These are phyloP conservation scores for Chanos chanos DNA, from an alignment of 2,797 vertebrate genomes.

Conservation along the genomic window DNA sequence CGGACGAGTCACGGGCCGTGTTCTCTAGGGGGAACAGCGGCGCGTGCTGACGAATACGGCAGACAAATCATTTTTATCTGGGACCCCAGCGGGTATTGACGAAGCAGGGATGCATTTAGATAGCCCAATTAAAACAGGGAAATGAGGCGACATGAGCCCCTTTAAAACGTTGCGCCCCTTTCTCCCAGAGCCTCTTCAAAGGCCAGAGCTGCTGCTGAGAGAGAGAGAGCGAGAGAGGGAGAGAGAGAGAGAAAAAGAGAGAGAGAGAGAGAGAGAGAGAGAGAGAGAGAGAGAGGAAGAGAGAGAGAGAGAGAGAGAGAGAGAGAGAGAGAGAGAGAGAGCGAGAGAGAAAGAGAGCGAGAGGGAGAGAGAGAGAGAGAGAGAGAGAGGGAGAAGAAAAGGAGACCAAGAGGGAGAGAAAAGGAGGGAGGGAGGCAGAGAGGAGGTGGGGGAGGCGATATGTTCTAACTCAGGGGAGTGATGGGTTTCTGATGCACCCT, in stretches of 20 bases:
- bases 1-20: slow-evolving; percentile 50
- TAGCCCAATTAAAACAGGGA: slow-evolving; percentile 77
- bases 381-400: neutral
- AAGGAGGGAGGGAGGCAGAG: neutral
- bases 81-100: slow-evolving; percentile 72
- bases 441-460: slow-evolving; percentile 40
- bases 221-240: neutral
- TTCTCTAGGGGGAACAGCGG: slow-evolving; percentile 55
- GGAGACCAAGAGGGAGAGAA: too few relatives aligned
- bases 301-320: slow-evolving; percentile 44
- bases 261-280: neutral
- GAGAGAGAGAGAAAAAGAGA: neutral
- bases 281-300: slow-evolving; percentile 27
- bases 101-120: slow-evolving; percentile 79
- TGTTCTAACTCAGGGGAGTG: slow-evolving; percentile 22
- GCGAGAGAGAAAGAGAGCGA: neutral
- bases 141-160: slow-evolving; percentile 70
- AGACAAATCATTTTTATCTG: slow-evolving; percentile 78
- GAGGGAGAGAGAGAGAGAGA: neutral
- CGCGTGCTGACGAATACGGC: slow-evolving; percentile 68
- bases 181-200: slow-evolving; percentile 52
- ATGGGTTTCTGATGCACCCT: slow-evolving; percentile 57
- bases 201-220: slow-evolving; percentile 35
- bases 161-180: slow-evolving; percentile 56
- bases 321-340: neutral